A percentile compares a stretch with the other conserved stretches of the same genome.
phyloP scores from a whole-genome alignment of 2,888 invertebrate genomes.

The Parthenolecanium corni region DNA sequence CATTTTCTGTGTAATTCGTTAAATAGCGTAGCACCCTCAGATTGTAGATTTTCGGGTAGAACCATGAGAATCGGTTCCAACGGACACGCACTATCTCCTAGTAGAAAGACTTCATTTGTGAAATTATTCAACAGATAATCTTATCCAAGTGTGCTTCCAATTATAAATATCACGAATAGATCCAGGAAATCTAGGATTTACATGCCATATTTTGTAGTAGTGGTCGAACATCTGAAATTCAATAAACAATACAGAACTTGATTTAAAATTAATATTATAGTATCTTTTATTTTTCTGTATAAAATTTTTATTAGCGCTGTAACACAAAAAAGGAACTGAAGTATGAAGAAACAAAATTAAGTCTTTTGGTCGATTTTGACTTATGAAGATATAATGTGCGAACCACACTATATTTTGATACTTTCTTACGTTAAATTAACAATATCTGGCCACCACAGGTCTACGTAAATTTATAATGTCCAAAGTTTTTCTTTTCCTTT shows the following conservation, averaged over 20 bases:
- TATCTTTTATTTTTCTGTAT: background rate
- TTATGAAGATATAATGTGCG: too few species aligned
- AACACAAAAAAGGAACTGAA: background rate
- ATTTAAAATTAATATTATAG: background rate
- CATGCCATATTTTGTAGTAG: background rate
- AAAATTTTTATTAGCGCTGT: background rate
- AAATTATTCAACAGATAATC: background rate
- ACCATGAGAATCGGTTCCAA: background rate
- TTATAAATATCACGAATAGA: background rate
- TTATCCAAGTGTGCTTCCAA: background rate
- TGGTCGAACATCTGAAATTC: background rate
- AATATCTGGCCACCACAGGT: too few species aligned
- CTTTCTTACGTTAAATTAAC: too few species aligned
- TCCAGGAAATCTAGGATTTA: background rate
- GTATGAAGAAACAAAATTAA: too few species aligned
- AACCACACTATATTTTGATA: too few species aligned
- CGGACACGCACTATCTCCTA: background rate
- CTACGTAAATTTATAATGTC: too few species aligned
- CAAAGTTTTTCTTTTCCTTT: too few species aligned
- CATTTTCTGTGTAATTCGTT: background rate
- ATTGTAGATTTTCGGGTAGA: background rate
- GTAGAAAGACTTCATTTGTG: background rate
- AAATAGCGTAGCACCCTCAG: background rate
- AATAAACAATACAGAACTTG: background rate
- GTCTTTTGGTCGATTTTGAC: too few species aligned